A percentile compares a stretch with the other conserved stretches of the same genome.
Evolutionary conservation across 2,888 invertebrate species (phyloP).

Genomic region (Tetranychus truncatus): DNA sequence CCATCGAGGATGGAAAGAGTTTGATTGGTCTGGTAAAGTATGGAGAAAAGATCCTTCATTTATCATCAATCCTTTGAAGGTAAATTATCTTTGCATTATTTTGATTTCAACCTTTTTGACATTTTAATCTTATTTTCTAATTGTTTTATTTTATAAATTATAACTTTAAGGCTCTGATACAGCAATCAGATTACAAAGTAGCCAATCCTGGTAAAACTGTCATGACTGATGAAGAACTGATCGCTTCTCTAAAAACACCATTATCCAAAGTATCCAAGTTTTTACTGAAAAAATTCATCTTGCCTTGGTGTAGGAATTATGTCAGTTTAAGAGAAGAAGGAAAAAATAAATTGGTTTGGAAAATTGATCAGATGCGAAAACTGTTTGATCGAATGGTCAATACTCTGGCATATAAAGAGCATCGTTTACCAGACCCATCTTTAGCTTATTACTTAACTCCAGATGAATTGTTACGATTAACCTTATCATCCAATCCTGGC

Average conservation of each 20-base stretch:
- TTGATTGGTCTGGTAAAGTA: slow-evolving; percentile 7
- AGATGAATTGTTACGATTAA: slow-evolving; percentile 44
- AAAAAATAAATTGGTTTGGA: slow-evolving; percentile 37
- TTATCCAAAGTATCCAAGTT: background rate
- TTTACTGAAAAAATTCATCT: slow-evolving; percentile 35
- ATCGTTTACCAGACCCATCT: slow-evolving; percentile 42
- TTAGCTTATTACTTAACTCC: slow-evolving; percentile 50
- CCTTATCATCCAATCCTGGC: slow-evolving; percentile 29
- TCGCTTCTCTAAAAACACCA: slow-evolving; percentile 14
- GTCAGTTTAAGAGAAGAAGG: slow-evolving; percentile 48
- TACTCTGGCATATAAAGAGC: slow-evolving; percentile 39
- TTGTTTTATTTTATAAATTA: background rate
- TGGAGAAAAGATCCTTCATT: slow-evolving; percentile 17
- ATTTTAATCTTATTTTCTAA: background rate
- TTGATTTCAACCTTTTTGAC: too few species aligned
- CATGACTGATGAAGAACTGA: slow-evolving; percentile 10
- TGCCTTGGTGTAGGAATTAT: slow-evolving; percentile 43
- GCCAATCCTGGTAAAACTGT: background rate
- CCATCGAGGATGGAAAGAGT: slow-evolving; percentile 42
- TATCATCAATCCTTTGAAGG: slow-evolving; percentile 14
- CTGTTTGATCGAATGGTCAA: slow-evolving; percentile 22
- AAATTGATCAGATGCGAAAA: slow-evolving; percentile 16
- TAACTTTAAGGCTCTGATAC: background rate
- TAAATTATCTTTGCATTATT: background rate
- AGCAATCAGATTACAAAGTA: background rate